Percentiles rank a stretch among this genome's conserved stretches.
These are phyloP conservation scores for Meloidogyne floridensis DNA, from an alignment of 1,140 invertebrate genomes.

Conservation along the genomic window DNA sequence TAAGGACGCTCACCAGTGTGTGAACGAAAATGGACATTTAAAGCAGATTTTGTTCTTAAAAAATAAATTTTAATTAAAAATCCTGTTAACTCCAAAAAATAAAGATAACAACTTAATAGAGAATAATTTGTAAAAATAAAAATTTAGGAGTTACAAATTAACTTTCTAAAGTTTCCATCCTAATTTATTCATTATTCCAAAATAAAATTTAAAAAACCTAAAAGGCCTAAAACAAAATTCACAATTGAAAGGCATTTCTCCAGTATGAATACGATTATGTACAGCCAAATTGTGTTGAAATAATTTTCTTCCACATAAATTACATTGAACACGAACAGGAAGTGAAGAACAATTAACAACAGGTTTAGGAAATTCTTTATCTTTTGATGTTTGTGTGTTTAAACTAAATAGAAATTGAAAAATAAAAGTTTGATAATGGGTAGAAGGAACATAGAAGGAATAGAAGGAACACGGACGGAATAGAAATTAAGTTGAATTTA, in stretches of 20 bases:
- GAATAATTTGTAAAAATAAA: too few species aligned
- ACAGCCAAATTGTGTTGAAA: slow-evolving; percentile 61
- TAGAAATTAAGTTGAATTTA: too few species aligned
- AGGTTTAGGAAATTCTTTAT: not conserved
- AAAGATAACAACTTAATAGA: too few species aligned
- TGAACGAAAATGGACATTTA: slow-evolving; percentile 53
- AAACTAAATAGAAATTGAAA: too few species aligned
- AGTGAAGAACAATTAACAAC: slow-evolving; percentile 5
- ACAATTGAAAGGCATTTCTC: slow-evolving; percentile 67
- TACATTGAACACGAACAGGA: slow-evolving; percentile 56
- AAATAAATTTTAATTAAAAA: slow-evolving; percentile 17
- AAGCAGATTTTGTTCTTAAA: slow-evolving; percentile 58
- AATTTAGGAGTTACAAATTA: too few species aligned
- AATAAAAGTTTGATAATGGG: too few species aligned
- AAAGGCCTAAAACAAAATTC: slow-evolving; percentile 66
- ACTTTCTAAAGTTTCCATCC: too few species aligned
- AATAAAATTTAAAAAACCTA: slow-evolving; percentile 36
- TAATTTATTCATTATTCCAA: too few species aligned
- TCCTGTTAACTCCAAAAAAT: too few species aligned
- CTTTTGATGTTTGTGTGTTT: not conserved
- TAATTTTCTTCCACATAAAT: slow-evolving; percentile 54
- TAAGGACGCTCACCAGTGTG: slow-evolving; percentile 98
- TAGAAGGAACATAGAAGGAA: too few species aligned
- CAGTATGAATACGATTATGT: slow-evolving; percentile 66
- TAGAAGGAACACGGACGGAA: too few species aligned